Conservation (phyloP, 1,140 invertebrate genomes). For the Helicoverpa armigera region DNA sequence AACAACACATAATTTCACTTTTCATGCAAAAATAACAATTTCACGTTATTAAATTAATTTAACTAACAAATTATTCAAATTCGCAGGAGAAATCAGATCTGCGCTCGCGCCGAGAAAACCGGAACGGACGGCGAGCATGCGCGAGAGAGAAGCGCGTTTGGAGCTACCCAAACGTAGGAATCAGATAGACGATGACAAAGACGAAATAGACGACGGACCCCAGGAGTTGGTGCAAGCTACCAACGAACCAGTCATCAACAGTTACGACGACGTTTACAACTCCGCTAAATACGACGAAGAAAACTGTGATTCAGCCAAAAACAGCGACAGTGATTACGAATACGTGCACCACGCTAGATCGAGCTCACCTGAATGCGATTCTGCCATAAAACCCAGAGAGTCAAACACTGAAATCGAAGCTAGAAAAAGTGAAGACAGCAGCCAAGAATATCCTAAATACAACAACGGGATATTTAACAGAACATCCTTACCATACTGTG, state of each 20-base stretch:
- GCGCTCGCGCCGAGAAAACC: conserved; percentile 92
- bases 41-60: conserved; percentile 26
- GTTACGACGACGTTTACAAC: conserved; percentile 85
- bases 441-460: conserved; percentile 78
- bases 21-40: not conserved
- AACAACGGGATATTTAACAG: conserved; percentile 73
- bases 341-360: conserved; percentile 88
- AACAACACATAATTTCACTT: not conserved
- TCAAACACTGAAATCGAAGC: conserved; percentile 65
- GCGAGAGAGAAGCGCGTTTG: conserved; percentile 89
- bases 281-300: conserved; percentile 83
- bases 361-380: conserved; percentile 89
- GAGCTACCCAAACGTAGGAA: conserved; percentile 87
- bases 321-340: conserved; percentile 89
- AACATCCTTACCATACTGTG: conserved; percentile 91
- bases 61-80: conserved; percentile 44
- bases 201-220: conserved; percentile 77
- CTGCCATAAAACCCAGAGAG: conserved; percentile 81
- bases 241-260: conserved; percentile 81
- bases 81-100: conserved; percentile 91
- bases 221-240: conserved; percentile 79
- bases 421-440: conserved; percentile 64
- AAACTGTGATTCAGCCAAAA: conserved; percentile 81
- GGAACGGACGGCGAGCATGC: conserved; percentile 93
- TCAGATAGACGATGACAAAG: conserved; percentile 81